Percentiles rank a stretch among this genome's conserved stretches.
phyloP scores from a whole-genome alignment of 2,113 vertebrate genomes.

The Campylomormyrus numenius region DNA sequence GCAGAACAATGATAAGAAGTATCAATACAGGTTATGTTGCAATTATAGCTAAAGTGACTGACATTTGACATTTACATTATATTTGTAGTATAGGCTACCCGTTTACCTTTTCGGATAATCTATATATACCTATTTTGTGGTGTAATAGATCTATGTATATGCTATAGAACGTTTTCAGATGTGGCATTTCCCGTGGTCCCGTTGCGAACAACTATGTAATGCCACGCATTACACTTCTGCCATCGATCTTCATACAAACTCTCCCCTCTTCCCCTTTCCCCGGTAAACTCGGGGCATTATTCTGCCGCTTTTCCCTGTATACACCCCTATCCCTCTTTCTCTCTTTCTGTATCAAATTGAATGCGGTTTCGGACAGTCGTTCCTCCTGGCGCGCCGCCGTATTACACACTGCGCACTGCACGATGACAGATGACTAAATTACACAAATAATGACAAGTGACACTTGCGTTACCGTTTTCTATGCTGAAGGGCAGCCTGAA shows the following conservation, averaged over 20 bases:
- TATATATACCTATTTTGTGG: background rate
- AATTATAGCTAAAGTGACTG: background rate
- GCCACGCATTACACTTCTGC: background rate
- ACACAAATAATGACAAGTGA: conserved; percentile 75
- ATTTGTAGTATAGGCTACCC: background rate
- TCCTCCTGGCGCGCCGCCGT: conserved; percentile 66
- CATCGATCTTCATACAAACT: conserved; percentile 29
- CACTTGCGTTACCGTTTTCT: conserved; percentile 70
- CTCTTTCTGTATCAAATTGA: conserved; percentile 65
- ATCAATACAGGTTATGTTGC: background rate
- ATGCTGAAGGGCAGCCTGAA: conserved; percentile 61
- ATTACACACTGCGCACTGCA: conserved; percentile 62
- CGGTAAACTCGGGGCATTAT: conserved; percentile 30
- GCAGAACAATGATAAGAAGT: background rate
- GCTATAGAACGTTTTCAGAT: background rate
- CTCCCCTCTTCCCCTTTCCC: conserved; percentile 29
- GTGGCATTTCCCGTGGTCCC: background rate
- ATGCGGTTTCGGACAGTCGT: conserved; percentile 60
- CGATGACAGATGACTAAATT: conserved; percentile 74
- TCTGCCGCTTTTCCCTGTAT: conserved; percentile 19
- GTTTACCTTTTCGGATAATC: background rate
- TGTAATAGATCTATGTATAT: background rate
- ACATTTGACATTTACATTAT: background rate
- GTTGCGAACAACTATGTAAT: background rate
- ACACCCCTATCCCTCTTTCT: conserved; percentile 19